Evolutionary conservation across 2,797 vertebrate species (phyloP).

Genomic region (Gobionotothen gibberifrons): DNA sequence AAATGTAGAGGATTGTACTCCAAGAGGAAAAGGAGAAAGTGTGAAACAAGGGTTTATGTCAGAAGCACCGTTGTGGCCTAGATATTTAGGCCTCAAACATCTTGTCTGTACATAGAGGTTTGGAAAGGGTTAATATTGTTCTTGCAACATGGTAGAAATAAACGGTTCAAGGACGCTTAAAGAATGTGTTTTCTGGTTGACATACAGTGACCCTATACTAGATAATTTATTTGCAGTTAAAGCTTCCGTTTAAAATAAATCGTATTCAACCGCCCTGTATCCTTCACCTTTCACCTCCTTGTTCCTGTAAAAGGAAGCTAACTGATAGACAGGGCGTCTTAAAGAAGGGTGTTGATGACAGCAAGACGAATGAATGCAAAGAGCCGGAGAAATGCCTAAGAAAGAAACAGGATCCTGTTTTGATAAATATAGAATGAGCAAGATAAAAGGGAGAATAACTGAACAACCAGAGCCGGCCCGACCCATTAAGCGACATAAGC

Average conservation of each 20-base stretch:
- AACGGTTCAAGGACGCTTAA: not conserved
- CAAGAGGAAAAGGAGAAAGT: constrained; percentile 4
- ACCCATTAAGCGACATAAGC: too few species aligned
- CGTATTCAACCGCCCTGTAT: not conserved
- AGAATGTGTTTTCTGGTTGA: too few species aligned
- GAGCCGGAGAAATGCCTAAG: constrained; percentile 68
- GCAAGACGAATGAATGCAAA: constrained; percentile 64
- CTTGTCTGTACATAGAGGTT: not conserved
- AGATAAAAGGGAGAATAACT: constrained; percentile 15
- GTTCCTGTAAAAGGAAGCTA: constrained; percentile 51
- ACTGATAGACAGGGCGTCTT: constrained; percentile 56
- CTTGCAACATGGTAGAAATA: not conserved
- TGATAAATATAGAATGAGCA: constrained; percentile 73
- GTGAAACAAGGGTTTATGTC: not conserved
- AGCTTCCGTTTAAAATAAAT: too few species aligned
- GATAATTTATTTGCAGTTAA: too few species aligned
- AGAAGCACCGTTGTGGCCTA: not conserved
- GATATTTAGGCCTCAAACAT: not conserved
- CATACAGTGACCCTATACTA: too few species aligned
- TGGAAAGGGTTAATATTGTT: not conserved
- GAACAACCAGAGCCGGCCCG: too few species aligned
- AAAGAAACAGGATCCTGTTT: constrained; percentile 66
- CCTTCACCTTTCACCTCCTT: constrained; percentile 40
- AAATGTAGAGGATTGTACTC: constrained; percentile 34
- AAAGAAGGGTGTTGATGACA: constrained; percentile 66